Conservation (phyloP, 1,140 invertebrate species). For the Atopsyche davidsoni region DNA sequence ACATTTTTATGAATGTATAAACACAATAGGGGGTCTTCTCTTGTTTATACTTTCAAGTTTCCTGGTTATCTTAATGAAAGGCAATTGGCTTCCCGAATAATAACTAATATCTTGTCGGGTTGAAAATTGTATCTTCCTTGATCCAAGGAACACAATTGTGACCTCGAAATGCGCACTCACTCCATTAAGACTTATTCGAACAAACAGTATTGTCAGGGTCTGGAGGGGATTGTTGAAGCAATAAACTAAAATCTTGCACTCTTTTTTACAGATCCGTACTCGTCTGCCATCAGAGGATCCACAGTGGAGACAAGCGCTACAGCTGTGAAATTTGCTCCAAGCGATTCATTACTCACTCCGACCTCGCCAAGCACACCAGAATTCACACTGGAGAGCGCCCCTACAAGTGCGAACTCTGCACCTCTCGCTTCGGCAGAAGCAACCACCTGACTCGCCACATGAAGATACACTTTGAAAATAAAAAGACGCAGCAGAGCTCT, state of each 20-base stretch:
- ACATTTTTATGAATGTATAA: not conserved
- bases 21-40: too few relatives aligned
- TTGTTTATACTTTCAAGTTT: too few relatives aligned
- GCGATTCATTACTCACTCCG: constrained; percentile 51
- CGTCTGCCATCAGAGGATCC: constrained; percentile 22
- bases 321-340: constrained; percentile 49
- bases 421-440: constrained; percentile 26
- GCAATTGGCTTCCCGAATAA: too few relatives aligned
- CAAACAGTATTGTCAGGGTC: too few relatives aligned
- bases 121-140: too few relatives aligned
- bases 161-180: too few relatives aligned
- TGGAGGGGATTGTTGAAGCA: too few relatives aligned
- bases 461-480: constrained; percentile 27
- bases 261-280: constrained; percentile 25
- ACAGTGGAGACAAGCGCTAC: constrained; percentile 38
- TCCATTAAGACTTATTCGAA: too few relatives aligned
- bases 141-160: too few relatives aligned
- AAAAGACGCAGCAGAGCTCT: constrained; percentile 9
- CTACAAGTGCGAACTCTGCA: constrained; percentile 50
- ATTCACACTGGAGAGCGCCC: constrained; percentile 51
- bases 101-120: too few relatives aligned
- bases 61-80: too few relatives aligned
- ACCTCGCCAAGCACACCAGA: constrained; percentile 47
- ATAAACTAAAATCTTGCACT: too few relatives aligned
- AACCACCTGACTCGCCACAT: constrained; percentile 27